Conservation (phyloP, 2,888 invertebrate species). For the Lasioglossum leucozonium region DNA sequence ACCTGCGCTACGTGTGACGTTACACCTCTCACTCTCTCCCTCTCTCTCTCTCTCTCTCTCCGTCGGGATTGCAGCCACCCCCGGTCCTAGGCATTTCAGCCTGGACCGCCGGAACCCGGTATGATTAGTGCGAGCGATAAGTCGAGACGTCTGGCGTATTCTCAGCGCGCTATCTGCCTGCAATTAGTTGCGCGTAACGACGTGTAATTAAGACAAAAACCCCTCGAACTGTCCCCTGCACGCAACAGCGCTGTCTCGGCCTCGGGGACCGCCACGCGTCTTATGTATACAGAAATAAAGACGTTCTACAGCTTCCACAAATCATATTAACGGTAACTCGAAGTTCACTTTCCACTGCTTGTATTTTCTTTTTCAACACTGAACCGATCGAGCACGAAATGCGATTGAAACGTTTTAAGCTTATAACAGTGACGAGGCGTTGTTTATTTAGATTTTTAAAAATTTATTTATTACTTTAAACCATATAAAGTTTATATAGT, state of each 20-base stretch:
- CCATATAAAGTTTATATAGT: too few species aligned
- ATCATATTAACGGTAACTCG: neutral
- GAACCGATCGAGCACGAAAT: too few species aligned
- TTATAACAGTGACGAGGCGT: too few species aligned
- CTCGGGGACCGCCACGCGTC: neutral
- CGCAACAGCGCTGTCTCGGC: neutral
- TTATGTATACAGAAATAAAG: neutral
- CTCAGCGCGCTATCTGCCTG: slow-evolving; percentile 66
- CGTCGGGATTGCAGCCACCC: slow-evolving; percentile 25
- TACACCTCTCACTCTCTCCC: slow-evolving; percentile 44
- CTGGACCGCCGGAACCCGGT: slow-evolving; percentile 40
- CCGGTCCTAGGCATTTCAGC: slow-evolving; percentile 37
- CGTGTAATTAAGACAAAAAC: slow-evolving; percentile 64
- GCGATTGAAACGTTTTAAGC: too few species aligned
- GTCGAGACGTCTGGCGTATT: slow-evolving; percentile 70
- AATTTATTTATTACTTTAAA: too few species aligned
- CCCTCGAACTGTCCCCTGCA: slow-evolving; percentile 4
- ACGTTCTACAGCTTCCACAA: neutral
- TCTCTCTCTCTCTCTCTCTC: neutral
- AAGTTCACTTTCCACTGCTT: neutral
- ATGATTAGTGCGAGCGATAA: slow-evolving; percentile 72
- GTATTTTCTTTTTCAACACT: too few species aligned
- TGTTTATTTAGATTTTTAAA: too few species aligned
- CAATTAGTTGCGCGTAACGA: slow-evolving; percentile 64
- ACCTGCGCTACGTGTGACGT: slow-evolving; percentile 67